A percentile compares a stretch with the other conserved stretches of the same genome.
Conservation (phyloP, 2,113 vertebrate species). For the Podiceps cristatus region DNA sequence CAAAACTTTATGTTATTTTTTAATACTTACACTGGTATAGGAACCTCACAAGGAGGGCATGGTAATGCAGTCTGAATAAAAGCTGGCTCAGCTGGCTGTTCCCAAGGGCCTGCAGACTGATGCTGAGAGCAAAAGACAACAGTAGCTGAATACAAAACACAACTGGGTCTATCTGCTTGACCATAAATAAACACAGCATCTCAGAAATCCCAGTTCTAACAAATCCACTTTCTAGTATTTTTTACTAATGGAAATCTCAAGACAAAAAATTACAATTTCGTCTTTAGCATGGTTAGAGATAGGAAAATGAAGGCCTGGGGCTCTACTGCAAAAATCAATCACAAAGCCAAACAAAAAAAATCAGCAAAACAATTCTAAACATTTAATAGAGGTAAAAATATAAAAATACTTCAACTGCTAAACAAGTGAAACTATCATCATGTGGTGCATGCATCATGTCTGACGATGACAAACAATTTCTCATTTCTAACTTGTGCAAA, state of each 20-base stretch:
- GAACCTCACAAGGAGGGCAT: constrained; percentile 89
- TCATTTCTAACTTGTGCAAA: background rate
- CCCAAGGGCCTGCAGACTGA: constrained; percentile 90
- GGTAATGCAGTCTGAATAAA: constrained; percentile 89
- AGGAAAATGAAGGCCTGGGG: background rate
- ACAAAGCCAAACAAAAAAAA: background rate
- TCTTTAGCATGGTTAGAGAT: background rate
- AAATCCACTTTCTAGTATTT: background rate
- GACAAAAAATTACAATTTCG: background rate
- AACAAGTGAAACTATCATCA: background rate
- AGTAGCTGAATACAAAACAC: background rate
- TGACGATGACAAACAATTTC: background rate
- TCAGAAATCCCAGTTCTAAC: background rate
- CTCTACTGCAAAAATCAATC: background rate
- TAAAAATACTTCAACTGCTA: background rate
- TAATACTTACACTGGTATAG: constrained; percentile 84
- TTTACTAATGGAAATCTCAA: background rate
- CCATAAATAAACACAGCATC: background rate
- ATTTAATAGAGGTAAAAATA: background rate
- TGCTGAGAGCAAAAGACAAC: constrained; percentile 74
- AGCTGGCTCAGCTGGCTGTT: constrained; percentile 84
- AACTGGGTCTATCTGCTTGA: background rate
- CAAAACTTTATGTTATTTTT: background rate
- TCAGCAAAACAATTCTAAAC: background rate
- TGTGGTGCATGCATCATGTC: accelerated